Base-by-base conservation (phyloP, 2,888 invertebrate genomes). In the Drosophila pegasa region DNA sequence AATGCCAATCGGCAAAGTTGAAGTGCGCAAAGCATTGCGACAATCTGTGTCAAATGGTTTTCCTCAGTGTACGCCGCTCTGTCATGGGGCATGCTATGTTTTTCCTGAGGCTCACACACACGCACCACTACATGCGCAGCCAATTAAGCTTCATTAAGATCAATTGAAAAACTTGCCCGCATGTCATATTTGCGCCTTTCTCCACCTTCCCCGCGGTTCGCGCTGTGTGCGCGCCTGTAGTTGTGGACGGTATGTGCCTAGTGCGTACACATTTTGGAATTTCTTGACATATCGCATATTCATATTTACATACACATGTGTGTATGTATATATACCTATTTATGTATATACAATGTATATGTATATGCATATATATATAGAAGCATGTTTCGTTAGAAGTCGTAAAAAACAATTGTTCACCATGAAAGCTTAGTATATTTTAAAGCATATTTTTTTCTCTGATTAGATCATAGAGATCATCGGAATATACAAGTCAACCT, bases 81-180 rank as follows among this genome's bases (percentile, higher is more conserved):
- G 73, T 72, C 63, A 73, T 69, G 68, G 63, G 73, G 61, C 58
- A 51, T 38, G n/a, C 40, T 61, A 47, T 73, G 35, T 57, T 55
- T 52, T 60, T 47, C 52, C 45, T 57, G 45, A 69, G 35, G 55
- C 55, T 61, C 67, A 66, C 86, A 78, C 45, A 45, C 35, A 78
- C 55, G 61, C 63, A 85, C 78, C 67, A 81, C 89, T 75, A 91
- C 91, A 84, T 50, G 45, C 59, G 71, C 84, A 87, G 62, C 66
- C 91, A 92, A 91, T 91, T 91, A 91, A 91, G 90, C 89, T 89
- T 91, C 87, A 87, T 91, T 91, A 91, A 92, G 88, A 90, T 90
- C 90, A 92, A 92, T 92, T 92, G 90, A 92, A 78, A 76, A 89
- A 83, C 79, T 78, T 81, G 87, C 91, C 91, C 91, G 91, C 91